A percentile compares a stretch with the other conserved stretches of the same genome.
Evolutionary conservation across 2,888 invertebrate species (phyloP).

Genomic region (Drosophila conformis): DNA sequence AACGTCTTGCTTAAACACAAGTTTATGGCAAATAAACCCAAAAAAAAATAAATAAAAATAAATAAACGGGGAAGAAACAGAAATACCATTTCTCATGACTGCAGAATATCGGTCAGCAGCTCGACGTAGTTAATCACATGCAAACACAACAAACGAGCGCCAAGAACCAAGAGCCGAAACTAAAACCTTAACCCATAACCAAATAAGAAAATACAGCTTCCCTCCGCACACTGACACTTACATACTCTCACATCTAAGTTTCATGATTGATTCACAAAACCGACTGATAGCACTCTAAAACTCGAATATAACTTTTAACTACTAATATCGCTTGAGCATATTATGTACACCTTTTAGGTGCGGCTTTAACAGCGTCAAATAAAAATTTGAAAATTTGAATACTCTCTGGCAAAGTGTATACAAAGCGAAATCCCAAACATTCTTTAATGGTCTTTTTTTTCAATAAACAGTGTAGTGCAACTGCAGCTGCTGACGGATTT

Average conservation of each 20-base stretch:
- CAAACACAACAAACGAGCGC: constrained; percentile 30
- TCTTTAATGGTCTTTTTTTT: constrained; percentile 61
- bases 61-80: neutral
- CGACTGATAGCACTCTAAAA: neutral
- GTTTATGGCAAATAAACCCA: constrained; percentile 69
- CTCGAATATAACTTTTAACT: neutral
- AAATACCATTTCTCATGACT: constrained; percentile 51
- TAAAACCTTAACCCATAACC: constrained; percentile 26
- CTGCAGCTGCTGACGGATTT: constrained; percentile 63
- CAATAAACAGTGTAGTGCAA: constrained; percentile 64
- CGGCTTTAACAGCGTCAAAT: neutral
- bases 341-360: neutral
- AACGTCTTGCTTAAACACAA: constrained; percentile 73
- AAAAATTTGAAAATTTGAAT: neutral
- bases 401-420: neutral
- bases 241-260: neutral
- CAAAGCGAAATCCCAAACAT: constrained; percentile 23
- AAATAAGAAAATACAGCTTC: constrained; percentile 1
- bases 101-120: constrained; percentile 68
- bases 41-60: constrained; percentile 12
- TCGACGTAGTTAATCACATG: constrained; percentile 48
- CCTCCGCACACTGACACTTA: neutral
- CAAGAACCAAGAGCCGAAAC: constrained; percentile 40
- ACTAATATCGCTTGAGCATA: neutral
- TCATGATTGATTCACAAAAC: neutral